These are phyloP conservation scores for Drosophila obscura DNA, from an alignment of 1,140 invertebrate species.

Conservation along the genomic window DNA sequence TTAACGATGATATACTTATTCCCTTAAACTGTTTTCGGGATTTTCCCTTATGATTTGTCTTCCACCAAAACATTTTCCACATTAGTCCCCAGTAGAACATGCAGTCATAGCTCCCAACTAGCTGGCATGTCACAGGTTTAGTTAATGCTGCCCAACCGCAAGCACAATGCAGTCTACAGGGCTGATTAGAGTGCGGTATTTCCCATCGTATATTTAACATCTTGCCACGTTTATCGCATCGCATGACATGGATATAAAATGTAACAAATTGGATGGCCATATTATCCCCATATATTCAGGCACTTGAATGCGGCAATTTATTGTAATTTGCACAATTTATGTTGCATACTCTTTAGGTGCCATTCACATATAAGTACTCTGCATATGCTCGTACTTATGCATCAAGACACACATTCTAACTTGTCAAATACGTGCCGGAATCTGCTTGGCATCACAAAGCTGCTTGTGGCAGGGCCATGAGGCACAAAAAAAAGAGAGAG, in stretches of 20 bases:
- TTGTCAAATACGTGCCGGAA: slow-evolving; percentile 40
- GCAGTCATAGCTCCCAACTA: not conserved
- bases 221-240: slow-evolving; percentile 1
- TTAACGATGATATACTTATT: slow-evolving; percentile 5
- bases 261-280: slow-evolving; percentile 11
- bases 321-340: slow-evolving; percentile 50
- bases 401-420: slow-evolving; percentile 18
- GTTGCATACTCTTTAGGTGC: slow-evolving; percentile 26
- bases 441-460: slow-evolving; percentile 20
- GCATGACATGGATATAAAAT: slow-evolving; percentile 23
- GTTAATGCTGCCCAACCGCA: slow-evolving; percentile 20
- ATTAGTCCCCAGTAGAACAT: too few relatives aligned
- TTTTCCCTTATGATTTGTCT: too few relatives aligned
- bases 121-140: not conserved
- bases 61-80: too few relatives aligned
- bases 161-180: slow-evolving; percentile 11
- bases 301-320: slow-evolving; percentile 39
- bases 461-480: not conserved
- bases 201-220: slow-evolving; percentile 4
- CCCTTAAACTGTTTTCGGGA: not conserved
- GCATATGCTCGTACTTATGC: too few relatives aligned
- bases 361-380: slow-evolving; percentile 8
- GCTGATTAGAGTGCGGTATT: not conserved
- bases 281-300: slow-evolving; percentile 25
- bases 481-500: slow-evolving; percentile 14